A percentile compares a stretch with the other conserved stretches of the same genome.
phyloP scores from a whole-genome alignment of 2,797 vertebrate species.

The Simalia tracyae region DNA sequence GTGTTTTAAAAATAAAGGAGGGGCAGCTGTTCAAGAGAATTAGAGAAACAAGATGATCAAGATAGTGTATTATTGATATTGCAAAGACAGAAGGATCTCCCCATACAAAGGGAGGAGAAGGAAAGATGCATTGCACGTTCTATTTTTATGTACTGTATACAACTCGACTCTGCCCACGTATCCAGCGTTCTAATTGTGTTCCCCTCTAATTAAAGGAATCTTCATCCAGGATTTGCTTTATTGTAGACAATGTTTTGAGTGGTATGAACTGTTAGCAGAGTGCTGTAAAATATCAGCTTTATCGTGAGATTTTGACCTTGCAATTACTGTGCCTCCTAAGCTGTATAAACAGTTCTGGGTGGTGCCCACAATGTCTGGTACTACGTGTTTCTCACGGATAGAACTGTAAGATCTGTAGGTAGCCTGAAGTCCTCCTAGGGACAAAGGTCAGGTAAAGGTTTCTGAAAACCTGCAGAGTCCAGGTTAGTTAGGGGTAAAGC shows the following conservation, averaged over 20 bases:
- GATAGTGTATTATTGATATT: not conserved
- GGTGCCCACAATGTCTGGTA: slow-evolving; percentile 11
- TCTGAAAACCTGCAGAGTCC: not conserved
- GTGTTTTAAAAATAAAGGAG: not conserved
- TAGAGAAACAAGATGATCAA: not conserved
- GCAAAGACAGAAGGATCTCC: not conserved
- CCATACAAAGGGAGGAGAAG: not conserved
- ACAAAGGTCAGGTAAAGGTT: slow-evolving; percentile 19
- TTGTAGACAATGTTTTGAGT: slow-evolving; percentile 18
- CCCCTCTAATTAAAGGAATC: not conserved
- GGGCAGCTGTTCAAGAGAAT: not conserved
- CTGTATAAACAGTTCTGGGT: slow-evolving; percentile 19
- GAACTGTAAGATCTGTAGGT: not conserved
- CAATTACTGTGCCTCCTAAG: slow-evolving; percentile 21
- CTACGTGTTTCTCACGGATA: not conserved
- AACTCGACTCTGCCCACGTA: not conserved
- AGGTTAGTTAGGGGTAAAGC: not conserved
- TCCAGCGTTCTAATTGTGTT: not conserved
- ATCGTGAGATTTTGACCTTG: slow-evolving; percentile 27
- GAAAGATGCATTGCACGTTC: not conserved
- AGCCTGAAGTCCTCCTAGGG: not conserved
- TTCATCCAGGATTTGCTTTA: not conserved
- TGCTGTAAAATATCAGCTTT: slow-evolving; percentile 18
- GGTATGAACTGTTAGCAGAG: not conserved
- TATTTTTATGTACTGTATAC: not conserved